A percentile compares a stretch with the other conserved stretches of the same genome.
Conservation (phyloP, 2,797 vertebrate genomes). For the Semotilus atromaculatus region DNA sequence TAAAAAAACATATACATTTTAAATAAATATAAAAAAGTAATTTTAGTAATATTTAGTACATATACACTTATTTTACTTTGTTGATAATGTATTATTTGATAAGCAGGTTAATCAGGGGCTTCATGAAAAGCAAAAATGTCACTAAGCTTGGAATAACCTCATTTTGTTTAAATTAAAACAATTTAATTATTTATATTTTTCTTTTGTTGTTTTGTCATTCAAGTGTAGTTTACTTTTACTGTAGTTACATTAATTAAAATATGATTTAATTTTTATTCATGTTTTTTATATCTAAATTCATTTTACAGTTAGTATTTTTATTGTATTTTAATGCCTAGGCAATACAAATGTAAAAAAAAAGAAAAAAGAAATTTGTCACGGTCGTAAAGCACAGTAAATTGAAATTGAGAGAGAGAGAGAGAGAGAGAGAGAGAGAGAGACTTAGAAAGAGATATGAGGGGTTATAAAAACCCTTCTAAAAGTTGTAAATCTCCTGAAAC, state of each 20-base stretch:
- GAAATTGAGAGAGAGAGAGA: neutral
- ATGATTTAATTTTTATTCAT: neutral
- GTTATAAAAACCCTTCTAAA: slow-evolving; percentile 13
- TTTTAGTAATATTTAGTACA: no score
- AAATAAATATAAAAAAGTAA: no score
- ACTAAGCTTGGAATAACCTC: neutral
- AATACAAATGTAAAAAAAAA: neutral
- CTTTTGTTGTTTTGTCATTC: neutral
- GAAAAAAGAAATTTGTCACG: neutral
- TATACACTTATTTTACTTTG: neutral
- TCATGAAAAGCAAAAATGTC: neutral
- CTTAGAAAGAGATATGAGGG: neutral
- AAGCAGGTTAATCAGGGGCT: neutral
- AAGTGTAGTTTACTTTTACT: neutral
- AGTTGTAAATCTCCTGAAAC: neutral
- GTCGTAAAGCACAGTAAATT: neutral
- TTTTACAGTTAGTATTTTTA: neutral
- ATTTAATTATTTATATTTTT: neutral
- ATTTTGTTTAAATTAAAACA: neutral
- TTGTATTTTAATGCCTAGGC: neutral
- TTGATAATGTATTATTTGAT: neutral
- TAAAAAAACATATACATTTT: no score
- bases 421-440: no score
- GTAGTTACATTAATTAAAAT: neutral
- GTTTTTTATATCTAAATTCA: no score